Base-by-base conservation (phyloP, 2,888 invertebrate species). In the Hirtodrosophila confusa region DNA sequence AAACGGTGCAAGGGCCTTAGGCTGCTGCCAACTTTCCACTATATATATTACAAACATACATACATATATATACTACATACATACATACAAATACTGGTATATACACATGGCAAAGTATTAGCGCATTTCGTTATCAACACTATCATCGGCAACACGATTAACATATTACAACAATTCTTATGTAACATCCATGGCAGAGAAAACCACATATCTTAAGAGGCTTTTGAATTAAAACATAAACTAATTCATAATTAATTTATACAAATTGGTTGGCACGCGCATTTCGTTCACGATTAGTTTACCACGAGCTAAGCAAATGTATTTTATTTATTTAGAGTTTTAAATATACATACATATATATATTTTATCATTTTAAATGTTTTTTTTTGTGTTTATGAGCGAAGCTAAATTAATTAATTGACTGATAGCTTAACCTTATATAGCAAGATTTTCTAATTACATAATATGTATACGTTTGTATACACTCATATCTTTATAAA, bases 401-500 rank as follows among this genome's bases (percentile, higher is more conserved):
- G 67, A 76, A 86, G 71, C 76, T 82, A 84, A 80, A 76, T 89
- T 85, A 77, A 86, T 82, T 86, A 88, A 88, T 75, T 78, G 89
- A 90, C 90, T 89, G 90, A 90, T 90, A 90, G 90, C 82, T 89
- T 90, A 90, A 89, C 87, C 80, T 78, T 82, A 78, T 62, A 74
- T 77, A 72, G 75, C 67, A 80, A 74, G 68, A 86, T 75, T 83
- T 74, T 82, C 54, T 48, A 66, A 77, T 84, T 71, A 69, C 37
- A 51, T 47, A 75, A 61, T 65, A 60, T 40, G 55, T 49, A 64
- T 60, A 69, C 61, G 50, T 56, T 62, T 54, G 66, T 64, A 73
- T 64, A 54, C 43, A 54, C 43, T 60, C 49, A 58, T 62, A 78
- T 62, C 54, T 55, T 69, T 64, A 71, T 45, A 72, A 41, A 76